These are phyloP conservation scores for Drosophila azteca DNA, from an alignment of 1,140 invertebrate genomes.

Conservation along the genomic window DNA sequence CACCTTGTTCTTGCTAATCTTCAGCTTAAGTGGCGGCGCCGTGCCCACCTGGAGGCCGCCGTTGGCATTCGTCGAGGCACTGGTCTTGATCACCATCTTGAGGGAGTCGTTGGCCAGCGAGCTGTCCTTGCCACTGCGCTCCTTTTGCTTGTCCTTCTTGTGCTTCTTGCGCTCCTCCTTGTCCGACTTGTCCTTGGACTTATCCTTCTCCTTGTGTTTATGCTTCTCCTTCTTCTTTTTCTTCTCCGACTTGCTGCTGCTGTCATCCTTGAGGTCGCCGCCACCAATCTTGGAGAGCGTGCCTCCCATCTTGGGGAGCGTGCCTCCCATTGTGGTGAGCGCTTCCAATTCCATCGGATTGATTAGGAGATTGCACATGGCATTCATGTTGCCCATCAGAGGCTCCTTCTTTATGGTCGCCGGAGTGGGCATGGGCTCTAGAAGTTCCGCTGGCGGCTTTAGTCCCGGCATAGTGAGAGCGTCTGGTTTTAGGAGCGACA, in stretches of 20 bases:
- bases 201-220: constrained; percentile 88
- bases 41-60: constrained; percentile 52
- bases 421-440: constrained; percentile 62
- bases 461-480: constrained; percentile 67
- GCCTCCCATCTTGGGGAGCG: constrained; percentile 15
- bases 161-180: constrained; percentile 87
- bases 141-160: constrained; percentile 86
- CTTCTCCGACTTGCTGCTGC: constrained; percentile 79
- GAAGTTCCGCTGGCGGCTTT: constrained; percentile 69
- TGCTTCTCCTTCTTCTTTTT: constrained; percentile 88
- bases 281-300: constrained; percentile 43
- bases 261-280: constrained; percentile 82
- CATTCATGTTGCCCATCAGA: constrained; percentile 1
- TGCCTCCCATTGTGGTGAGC: constrained; percentile 7
- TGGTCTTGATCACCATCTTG: constrained; percentile 67
- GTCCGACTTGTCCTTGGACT: constrained; percentile 85
- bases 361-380: constrained; percentile 16
- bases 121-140: constrained; percentile 83
- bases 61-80: constrained; percentile 44
- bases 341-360: constrained; percentile 48
- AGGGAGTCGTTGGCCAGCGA: constrained; percentile 63
- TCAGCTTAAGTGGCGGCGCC: constrained; percentile 85
- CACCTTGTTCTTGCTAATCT: constrained; percentile 87
- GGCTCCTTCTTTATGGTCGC: constrained; percentile 58
- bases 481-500: constrained; percentile 71